Evolutionary conservation across 2,888 invertebrate genomes (phyloP).

Genomic region (Drepana falcataria): DNA sequence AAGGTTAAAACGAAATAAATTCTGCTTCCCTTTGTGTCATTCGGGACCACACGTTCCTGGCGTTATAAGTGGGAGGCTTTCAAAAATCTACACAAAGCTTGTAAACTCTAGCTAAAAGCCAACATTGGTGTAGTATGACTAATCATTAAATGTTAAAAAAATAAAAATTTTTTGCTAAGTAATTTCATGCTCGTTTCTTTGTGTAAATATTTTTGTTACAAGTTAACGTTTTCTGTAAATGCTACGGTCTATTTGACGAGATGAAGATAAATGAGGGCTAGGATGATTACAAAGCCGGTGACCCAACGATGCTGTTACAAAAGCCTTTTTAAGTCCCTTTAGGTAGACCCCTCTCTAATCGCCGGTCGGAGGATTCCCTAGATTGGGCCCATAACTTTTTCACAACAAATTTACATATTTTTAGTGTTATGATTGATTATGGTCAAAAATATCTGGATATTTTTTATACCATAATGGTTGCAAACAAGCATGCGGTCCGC

Average conservation of each 20-base stretch:
- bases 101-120: background rate
- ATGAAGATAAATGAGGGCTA: conserved; percentile 41
- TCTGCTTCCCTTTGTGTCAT: background rate
- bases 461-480: too few species aligned
- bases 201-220: conserved; percentile 8
- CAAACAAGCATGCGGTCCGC: background rate
- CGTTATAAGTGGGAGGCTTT: background rate
- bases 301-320: conserved; percentile 36
- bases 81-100: background rate
- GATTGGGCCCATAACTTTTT: conserved; percentile 56
- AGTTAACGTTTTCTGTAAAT: conserved; percentile 26
- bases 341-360: conserved; percentile 36
- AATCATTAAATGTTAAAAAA: background rate
- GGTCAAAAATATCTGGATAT: conserved; percentile 1
- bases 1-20: background rate
- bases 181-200: background rate
- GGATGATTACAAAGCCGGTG: conserved; percentile 26
- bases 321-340: conserved; percentile 45
- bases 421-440: conserved; percentile 42
- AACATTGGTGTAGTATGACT: background rate
- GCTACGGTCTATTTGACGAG: conserved; percentile 28
- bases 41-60: background rate
- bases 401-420: conserved; percentile 64
- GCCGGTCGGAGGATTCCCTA: conserved; percentile 33
- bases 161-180: background rate